Percentiles rank a stretch among this genome's conserved stretches.
phyloP scores from a whole-genome alignment of 35 echinoderm and acorn worm genomes.

The Anneissia japonica region DNA sequence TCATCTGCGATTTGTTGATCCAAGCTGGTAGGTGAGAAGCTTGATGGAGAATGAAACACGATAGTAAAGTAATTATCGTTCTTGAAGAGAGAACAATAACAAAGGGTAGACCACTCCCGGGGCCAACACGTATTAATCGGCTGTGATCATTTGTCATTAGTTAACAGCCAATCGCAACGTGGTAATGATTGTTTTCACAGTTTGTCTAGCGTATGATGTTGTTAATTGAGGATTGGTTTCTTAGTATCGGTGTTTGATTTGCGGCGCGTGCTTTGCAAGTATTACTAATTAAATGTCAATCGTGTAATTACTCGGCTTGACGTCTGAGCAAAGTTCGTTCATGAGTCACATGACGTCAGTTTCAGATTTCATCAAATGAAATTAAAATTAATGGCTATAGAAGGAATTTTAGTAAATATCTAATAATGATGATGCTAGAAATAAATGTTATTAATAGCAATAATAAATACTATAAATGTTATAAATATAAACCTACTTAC shows the following conservation, averaged over 20 bases:
- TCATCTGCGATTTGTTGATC: background rate
- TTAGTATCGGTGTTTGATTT: background rate
- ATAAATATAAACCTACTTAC: no score
- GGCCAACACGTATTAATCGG: background rate
- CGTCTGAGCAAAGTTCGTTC: background rate
- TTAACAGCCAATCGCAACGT: background rate
- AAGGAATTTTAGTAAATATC: no score
- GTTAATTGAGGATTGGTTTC: background rate
- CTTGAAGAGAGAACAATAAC: background rate
- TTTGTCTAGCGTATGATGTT: background rate
- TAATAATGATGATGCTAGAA: no score
- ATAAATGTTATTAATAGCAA: no score
- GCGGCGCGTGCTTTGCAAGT: background rate
- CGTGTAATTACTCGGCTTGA: background rate
- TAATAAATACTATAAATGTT: no score
- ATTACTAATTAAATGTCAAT: background rate
- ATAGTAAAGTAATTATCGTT: background rate
- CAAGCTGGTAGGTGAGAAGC: background rate
- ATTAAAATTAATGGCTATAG: no score
- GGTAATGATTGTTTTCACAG: background rate
- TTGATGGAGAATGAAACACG: background rate
- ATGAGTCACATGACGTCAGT: background rate
- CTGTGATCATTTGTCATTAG: background rate
- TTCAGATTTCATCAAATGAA: background rate
- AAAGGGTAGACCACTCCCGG: background rate